A percentile compares a stretch with the other conserved stretches of the same genome.
Conservation (phyloP, 1,140 invertebrate genomes). For the Atta cephalotes region DNA sequence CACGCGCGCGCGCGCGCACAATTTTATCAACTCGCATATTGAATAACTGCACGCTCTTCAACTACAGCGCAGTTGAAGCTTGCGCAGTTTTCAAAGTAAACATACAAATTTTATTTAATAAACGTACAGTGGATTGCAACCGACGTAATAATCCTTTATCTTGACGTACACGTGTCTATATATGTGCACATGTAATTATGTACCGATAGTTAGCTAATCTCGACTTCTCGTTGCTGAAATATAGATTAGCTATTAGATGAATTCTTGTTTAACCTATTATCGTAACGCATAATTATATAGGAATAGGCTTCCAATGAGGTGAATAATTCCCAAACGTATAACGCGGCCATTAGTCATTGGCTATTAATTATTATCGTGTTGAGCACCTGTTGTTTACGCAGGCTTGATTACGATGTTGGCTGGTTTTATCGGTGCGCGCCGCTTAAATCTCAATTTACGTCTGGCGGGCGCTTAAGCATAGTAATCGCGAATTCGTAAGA, state of each 20-base stretch:
- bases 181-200: neutral
- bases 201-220: constrained; percentile 6
- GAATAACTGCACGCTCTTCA: neutral
- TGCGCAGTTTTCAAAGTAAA: neutral
- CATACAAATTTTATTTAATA: constrained; percentile 32
- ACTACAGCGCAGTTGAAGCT: neutral
- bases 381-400: constrained; percentile 61
- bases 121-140: neutral
- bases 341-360: constrained; percentile 52
- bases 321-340: constrained; percentile 59
- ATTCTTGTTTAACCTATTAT: constrained; percentile 62
- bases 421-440: constrained; percentile 42
- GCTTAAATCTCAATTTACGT: constrained; percentile 48
- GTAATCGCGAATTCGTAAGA: constrained; percentile 23
- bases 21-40: constrained; percentile 31
- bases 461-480: neutral
- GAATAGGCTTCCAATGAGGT: constrained; percentile 58
- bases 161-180: neutral
- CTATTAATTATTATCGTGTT: constrained; percentile 61
- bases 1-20: neutral
- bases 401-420: constrained; percentile 48
- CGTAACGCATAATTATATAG: constrained; percentile 59
- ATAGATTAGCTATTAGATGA: constrained; percentile 52
- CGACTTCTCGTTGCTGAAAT: constrained; percentile 28
- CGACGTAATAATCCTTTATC: neutral